Evolutionary conservation across 2,888 invertebrate genomes (phyloP).

Genomic region (Apodemia mormo): DNA sequence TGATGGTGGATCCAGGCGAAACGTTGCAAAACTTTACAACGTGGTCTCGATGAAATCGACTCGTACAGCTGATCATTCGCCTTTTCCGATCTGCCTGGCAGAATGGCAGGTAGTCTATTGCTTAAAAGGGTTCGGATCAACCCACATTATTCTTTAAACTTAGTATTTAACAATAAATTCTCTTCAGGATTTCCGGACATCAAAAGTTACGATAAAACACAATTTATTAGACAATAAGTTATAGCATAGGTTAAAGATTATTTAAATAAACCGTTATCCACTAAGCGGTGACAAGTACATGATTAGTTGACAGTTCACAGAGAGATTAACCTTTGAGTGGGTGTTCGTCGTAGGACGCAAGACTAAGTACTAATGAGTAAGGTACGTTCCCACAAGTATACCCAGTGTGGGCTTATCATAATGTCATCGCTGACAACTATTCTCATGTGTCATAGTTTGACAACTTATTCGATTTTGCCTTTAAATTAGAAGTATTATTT

Average conservation of each 20-base stretch:
- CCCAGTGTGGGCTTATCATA: conserved; percentile 13
- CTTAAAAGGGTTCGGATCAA: too few relatives aligned
- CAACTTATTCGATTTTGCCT: background rate
- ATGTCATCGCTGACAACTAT: background rate
- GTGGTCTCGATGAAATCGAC: too few relatives aligned
- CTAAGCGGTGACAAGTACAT: conserved; percentile 39
- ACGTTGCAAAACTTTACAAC: too few relatives aligned
- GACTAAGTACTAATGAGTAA: conserved; percentile 23
- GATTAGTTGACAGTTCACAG: conserved; percentile 40
- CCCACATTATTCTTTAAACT: too few relatives aligned
- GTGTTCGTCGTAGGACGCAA: conserved; percentile 30
- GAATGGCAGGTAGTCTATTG: too few relatives aligned
- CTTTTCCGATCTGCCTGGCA: too few relatives aligned
- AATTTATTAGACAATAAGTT: conserved; percentile 9
- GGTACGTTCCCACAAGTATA: conserved; percentile 8
- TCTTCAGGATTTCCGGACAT: too few relatives aligned
- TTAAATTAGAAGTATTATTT: background rate
- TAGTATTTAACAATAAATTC: too few relatives aligned
- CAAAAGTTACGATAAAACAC: background rate
- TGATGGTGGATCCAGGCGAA: too few relatives aligned
- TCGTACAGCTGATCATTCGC: too few relatives aligned
- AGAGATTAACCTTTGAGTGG: conserved; percentile 37
- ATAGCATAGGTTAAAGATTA: conserved; percentile 16
- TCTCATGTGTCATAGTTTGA: conserved; percentile 1
- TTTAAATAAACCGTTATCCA: conserved; percentile 36